Percentiles rank a stretch among this genome's conserved stretches.
Evolutionary conservation across 2,797 vertebrate species (phyloP).

Genomic region (Enteromius radiatus): DNA sequence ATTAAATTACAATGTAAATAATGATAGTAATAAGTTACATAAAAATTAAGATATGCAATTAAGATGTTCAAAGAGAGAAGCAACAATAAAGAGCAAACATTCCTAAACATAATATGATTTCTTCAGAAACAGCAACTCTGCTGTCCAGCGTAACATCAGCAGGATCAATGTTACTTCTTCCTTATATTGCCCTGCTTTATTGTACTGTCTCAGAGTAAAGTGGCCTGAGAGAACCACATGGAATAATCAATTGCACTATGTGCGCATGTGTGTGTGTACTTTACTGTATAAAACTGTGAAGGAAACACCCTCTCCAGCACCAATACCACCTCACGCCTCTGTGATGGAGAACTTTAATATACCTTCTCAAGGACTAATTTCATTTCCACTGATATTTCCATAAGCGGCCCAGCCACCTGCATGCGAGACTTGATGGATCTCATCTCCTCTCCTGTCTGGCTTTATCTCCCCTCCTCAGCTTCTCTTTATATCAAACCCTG

Average conservation of each 20-base stretch:
- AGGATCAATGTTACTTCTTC: neutral
- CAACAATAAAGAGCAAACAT: neutral
- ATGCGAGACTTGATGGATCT: neutral
- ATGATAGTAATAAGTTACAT: neutral
- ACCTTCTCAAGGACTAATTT: conserved; percentile 24
- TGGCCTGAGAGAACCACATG: neutral
- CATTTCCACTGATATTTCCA: conserved; percentile 36
- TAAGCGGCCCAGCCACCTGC: neutral
- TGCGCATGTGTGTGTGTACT: conserved; percentile 46
- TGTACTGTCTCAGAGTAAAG: neutral
- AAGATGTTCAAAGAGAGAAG: neutral
- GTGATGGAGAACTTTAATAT: conserved; percentile 47
- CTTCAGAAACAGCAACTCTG: too few species aligned
- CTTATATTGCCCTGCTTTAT: neutral
- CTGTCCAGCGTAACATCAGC: neutral
- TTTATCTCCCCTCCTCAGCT: conserved; percentile 1
- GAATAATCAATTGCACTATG: neutral
- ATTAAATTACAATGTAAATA: neutral
- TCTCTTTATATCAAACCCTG: neutral
- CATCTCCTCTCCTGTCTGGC: neutral
- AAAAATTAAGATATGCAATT: neutral
- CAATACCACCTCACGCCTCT: neutral
- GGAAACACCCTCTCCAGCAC: conserved; percentile 11
- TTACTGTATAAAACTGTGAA: conserved; percentile 13
- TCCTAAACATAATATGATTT: neutral